phyloP scores from a whole-genome alignment of 1,140 invertebrate species.

The Aphidius gifuensis region DNA sequence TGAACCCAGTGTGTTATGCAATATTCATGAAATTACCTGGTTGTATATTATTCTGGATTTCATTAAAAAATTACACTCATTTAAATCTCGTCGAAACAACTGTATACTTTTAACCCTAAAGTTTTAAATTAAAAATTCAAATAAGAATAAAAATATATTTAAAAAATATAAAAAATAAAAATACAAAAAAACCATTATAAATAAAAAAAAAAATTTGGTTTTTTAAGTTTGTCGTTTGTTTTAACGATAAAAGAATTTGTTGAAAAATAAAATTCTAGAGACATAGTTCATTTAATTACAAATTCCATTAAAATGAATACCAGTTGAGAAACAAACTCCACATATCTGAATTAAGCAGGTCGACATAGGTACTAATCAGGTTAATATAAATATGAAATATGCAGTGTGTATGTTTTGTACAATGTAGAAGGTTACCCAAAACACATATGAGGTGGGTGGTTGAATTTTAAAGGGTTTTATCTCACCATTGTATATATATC shows the following conservation, averaged over 20 bases:
- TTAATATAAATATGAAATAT: constrained; percentile 60
- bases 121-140: too few relatives aligned
- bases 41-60: too few relatives aligned
- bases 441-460: constrained; percentile 1
- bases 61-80: too few relatives aligned
- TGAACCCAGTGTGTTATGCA: constrained; percentile 24
- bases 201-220: too few relatives aligned
- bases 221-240: too few relatives aligned
- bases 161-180: too few relatives aligned
- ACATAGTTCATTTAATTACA: constrained; percentile 54
- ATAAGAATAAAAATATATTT: too few relatives aligned
- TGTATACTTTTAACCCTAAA: too few relatives aligned
- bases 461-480: constrained; percentile 5
- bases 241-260: too few relatives aligned
- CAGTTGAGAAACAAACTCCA: constrained; percentile 56
- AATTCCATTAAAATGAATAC: constrained; percentile 57
- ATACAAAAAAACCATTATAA: too few relatives aligned
- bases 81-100: too few relatives aligned
- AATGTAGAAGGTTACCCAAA: constrained; percentile 38
- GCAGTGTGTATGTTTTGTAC: constrained; percentile 47
- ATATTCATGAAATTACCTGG: constrained; percentile 32
- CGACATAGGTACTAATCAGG: constrained; percentile 55
- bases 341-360: constrained; percentile 55
- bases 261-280: constrained; percentile 18
- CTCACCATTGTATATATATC: not conserved